A percentile compares a stretch with the other conserved stretches of the same genome.
phyloP scores from a whole-genome alignment of 2,113 vertebrate species.

The Nerophis lumbriciformis region DNA sequence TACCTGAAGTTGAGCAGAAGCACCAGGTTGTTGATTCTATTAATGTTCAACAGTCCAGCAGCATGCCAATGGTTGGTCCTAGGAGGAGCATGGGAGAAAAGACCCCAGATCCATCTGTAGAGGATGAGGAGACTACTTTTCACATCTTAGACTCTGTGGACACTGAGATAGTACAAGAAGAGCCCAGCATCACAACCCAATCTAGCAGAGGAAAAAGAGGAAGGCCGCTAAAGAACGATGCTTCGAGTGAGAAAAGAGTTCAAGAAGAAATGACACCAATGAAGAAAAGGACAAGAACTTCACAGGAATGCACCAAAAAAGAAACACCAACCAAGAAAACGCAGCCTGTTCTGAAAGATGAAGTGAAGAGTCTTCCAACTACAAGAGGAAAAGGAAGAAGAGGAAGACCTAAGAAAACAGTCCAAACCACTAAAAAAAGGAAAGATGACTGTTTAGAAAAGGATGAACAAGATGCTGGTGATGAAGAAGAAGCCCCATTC shows the following conservation, averaged over 20 bases:
- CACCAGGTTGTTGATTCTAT: conserved; percentile 32
- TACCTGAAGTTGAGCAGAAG: conserved; percentile 1
- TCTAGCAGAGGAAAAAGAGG: conserved; percentile 33
- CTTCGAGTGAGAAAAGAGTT: conserved; percentile 1
- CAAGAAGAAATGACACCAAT: neutral
- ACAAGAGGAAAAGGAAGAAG: conserved; percentile 4
- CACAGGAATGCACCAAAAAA: neutral
- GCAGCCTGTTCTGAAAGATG: neutral
- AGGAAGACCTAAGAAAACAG: conserved; percentile 32
- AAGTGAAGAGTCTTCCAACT: neutral
- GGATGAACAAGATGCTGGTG: neutral
- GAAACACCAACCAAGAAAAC: conserved; percentile 8
- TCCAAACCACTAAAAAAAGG: neutral
- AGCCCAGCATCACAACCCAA: neutral
- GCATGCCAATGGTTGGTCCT: neutral
- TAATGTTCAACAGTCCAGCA: conserved; percentile 14
- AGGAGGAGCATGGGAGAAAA: conserved; percentile 27
- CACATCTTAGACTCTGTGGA: conserved; percentile 44
- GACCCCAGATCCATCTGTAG: conserved; percentile 5
- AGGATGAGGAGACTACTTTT: conserved; percentile 16
- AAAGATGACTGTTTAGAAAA: neutral
- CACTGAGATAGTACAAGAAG: neutral
- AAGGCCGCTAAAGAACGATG: neutral
- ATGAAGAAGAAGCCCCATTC: conserved; percentile 25
- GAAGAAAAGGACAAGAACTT: conserved; percentile 22